phyloP scores from a whole-genome alignment of 23 tunicate species.

The Pegea sp. region DNA sequence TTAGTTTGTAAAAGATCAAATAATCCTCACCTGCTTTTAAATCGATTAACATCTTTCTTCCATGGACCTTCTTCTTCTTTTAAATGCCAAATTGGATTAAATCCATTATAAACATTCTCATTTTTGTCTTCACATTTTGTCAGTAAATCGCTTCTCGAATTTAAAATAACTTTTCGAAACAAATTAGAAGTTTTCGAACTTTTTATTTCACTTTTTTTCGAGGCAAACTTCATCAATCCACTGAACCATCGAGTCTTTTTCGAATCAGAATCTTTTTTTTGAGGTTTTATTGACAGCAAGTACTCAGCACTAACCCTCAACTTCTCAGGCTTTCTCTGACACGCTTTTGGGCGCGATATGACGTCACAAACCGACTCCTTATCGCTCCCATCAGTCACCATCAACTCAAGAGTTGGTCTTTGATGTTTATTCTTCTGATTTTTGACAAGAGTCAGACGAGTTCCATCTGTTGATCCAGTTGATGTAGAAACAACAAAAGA shows the following conservation, averaged over 20 bases:
- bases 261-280: not conserved
- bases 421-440: conserved; percentile 9
- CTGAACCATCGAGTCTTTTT: not conserved
- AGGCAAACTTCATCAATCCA: not conserved
- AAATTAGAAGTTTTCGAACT: too few species aligned
- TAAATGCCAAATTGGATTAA: not conserved
- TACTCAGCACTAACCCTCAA: not conserved
- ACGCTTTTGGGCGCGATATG: not conserved
- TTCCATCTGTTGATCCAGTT: conserved; percentile 12
- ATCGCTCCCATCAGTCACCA: conserved; percentile 27
- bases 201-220: not conserved
- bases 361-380: not conserved
- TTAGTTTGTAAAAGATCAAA: too few species aligned
- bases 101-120: too few species aligned
- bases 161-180: not conserved
- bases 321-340: not conserved
- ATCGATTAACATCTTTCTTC: too few species aligned
- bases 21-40: too few species aligned
- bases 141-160: not conserved
- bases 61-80: not conserved
- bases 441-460: conserved; percentile 54
- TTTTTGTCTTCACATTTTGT: not conserved
- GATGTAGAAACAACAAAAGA: not conserved
- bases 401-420: conserved; percentile 34
- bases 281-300: not conserved